Evolutionary conservation across 2,797 vertebrate genomes (phyloP).

Genomic region (Pteropus rufus): DNA sequence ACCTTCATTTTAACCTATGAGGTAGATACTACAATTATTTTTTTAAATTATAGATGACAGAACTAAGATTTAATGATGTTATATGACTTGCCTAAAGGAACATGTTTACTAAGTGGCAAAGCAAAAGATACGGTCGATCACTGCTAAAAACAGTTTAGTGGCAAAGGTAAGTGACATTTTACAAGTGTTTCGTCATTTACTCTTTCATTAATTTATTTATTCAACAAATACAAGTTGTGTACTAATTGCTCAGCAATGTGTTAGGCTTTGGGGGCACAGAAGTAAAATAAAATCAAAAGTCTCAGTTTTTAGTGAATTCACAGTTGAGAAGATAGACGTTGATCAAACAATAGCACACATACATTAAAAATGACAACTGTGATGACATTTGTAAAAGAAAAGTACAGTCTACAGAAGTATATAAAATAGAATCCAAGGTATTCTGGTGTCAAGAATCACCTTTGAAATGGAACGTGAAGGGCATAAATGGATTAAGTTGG

Average conservation of each 20-base stretch:
- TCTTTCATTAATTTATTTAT: background rate
- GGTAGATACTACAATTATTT: background rate
- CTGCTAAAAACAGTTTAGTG: background rate
- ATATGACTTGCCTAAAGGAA: background rate
- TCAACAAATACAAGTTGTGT: background rate
- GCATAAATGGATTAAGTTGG: background rate
- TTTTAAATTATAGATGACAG: background rate
- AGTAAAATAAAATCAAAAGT: background rate
- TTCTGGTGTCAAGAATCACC: background rate
- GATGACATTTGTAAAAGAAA: background rate
- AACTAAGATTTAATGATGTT: background rate
- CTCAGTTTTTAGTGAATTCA: background rate
- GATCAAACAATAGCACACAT: background rate
- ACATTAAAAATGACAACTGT: background rate
- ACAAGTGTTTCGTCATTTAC: background rate
- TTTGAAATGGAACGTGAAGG: background rate
- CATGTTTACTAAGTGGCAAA: conserved; percentile 1
- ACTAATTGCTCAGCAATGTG: background rate
- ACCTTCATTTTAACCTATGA: background rate
- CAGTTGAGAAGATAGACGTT: background rate
- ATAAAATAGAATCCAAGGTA: background rate
- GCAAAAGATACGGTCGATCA: background rate
- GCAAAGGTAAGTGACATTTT: background rate
- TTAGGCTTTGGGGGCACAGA: background rate
- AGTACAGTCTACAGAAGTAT: background rate